Evolutionary conservation across 2,888 invertebrate species (phyloP).

Genomic region (Trachelus troglodyta): DNA sequence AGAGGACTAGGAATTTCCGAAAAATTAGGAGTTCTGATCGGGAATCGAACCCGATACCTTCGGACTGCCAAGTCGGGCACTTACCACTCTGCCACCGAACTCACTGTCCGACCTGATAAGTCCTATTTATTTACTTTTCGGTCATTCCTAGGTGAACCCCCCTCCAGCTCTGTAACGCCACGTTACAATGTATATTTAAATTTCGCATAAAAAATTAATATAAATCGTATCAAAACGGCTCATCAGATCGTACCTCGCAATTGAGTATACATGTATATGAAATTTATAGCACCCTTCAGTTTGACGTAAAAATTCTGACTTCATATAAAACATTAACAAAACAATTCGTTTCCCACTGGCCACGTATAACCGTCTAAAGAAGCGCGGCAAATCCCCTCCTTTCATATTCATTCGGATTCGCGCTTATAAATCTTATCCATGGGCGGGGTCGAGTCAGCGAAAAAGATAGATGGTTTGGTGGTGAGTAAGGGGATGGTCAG

Average conservation of each 20-base stretch:
- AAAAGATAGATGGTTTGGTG: conserved; percentile 32
- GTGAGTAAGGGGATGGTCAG: conserved; percentile 13
- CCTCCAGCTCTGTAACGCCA: too few species aligned
- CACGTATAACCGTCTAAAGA: background rate
- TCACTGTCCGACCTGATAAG: too few species aligned
- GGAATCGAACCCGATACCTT: too few species aligned
- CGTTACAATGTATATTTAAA: background rate
- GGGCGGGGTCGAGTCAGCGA: conserved; percentile 36
- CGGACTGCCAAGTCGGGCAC: too few species aligned
- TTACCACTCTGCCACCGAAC: too few species aligned
- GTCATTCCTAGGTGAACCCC: too few species aligned
- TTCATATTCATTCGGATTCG: conserved; percentile 23
- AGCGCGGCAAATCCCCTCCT: background rate
- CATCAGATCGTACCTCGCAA: background rate
- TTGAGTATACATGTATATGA: background rate
- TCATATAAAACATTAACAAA: background rate
- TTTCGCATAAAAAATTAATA: background rate
- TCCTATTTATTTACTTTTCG: too few species aligned
- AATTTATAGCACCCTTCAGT: background rate
- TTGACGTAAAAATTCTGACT: background rate
- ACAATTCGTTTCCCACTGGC: background rate
- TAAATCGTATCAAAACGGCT: background rate
- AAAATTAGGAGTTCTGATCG: too few species aligned
- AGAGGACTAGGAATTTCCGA: too few species aligned
- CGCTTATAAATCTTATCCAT: conserved; percentile 24